Evolutionary conservation across 2,888 invertebrate species (phyloP).

Genomic region (Apamea monoglypha): DNA sequence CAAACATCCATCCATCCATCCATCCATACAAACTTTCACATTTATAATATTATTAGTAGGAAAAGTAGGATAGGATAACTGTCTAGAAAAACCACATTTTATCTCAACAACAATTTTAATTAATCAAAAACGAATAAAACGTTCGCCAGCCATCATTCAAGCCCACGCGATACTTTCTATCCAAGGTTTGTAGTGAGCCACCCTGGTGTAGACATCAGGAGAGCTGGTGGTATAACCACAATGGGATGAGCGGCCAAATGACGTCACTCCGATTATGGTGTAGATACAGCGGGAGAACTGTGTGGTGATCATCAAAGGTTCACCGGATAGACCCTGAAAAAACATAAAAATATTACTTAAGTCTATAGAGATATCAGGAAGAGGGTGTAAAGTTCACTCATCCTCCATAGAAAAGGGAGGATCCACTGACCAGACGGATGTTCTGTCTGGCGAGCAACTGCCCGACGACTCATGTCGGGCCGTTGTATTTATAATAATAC

Average conservation of each 20-base stretch:
- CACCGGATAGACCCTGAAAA: constrained; percentile 28
- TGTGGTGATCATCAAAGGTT: constrained; percentile 28
- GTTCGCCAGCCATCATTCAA: neutral
- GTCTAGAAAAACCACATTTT: neutral
- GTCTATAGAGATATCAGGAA: too few relatives aligned
- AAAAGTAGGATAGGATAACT: too few relatives aligned
- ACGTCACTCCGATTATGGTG: constrained; percentile 29
- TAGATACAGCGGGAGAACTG: constrained; percentile 46
- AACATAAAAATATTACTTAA: neutral
- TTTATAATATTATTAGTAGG: too few relatives aligned
- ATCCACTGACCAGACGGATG: too few relatives aligned
- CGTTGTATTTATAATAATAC: too few relatives aligned
- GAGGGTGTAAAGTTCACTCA: too few relatives aligned
- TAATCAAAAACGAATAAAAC: neutral
- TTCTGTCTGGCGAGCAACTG: too few relatives aligned
- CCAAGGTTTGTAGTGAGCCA: constrained; percentile 47
- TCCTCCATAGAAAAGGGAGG: too few relatives aligned
- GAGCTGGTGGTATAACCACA: neutral
- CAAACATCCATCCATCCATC: too few relatives aligned
- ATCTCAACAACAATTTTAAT: neutral
- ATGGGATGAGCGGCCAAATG: neutral
- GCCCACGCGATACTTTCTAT: constrained; percentile 47
- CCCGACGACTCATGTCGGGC: too few relatives aligned
- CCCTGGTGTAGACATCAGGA: constrained; percentile 38
- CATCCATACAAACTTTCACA: too few relatives aligned